Base-by-base conservation (phyloP, 2,797 vertebrate genomes). In the Artibeus jamaicensis region DNA sequence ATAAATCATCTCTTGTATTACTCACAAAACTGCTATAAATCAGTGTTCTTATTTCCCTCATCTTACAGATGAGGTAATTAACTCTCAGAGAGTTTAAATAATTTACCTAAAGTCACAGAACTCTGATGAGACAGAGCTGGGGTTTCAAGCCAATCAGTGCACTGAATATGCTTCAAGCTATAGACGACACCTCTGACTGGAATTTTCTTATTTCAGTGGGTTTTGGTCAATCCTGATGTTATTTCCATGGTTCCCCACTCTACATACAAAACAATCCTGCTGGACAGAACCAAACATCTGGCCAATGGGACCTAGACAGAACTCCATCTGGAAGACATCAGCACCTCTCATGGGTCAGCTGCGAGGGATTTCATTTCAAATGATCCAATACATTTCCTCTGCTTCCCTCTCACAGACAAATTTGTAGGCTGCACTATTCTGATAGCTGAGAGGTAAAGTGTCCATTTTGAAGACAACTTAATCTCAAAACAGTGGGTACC, bases 321-420 rank as follows among this genome's bases (percentile, higher is more conserved):
- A 12, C 73, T 81, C 92, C 97, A 97, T 97, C 97, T 98, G 97
- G 97, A 97, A 98, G 93, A 97, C 87, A 98, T 98, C 97, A 98
- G 93, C 89, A 91, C 97, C 97, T 98, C 97, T 98, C 96, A 95
- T 96, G 97, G 97, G 97, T 97, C 97, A 97, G 97, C 96, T 98
- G 97, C 81, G 82, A 97, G 67, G 91, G 96, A 98, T 97, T 97
- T 97, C 95, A 97, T 98, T 97, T 98, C 97, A 97, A 97, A 96
- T 97, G 96, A 98, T 96, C 97, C 97, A 97, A 97, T 97, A 95
- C 89, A 96, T 97, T 97, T 98, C 97, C 96, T 97, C 91, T 97
- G 79, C 96, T 97, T 96, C 91, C 83, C 86, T 86, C 84, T 96
- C 89, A 93, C 92, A 97, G 96, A 95, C 95, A 93, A 67, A 97